Conservation (phyloP, 2,113 vertebrate genomes). For the Daboia siamensis region DNA sequence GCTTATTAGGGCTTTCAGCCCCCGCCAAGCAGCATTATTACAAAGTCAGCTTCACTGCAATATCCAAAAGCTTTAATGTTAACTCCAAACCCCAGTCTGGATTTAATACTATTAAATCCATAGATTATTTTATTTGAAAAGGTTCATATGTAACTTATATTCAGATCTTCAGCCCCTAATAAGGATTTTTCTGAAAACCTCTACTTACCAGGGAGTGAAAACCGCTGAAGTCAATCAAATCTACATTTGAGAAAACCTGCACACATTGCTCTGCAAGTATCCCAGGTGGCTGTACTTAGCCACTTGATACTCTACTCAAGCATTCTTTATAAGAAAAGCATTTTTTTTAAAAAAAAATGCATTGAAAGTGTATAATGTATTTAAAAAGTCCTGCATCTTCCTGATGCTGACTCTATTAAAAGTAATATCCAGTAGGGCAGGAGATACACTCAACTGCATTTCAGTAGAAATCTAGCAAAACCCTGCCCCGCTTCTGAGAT, state of each 20-base stretch:
- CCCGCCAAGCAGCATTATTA: no score
- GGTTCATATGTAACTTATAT: neutral
- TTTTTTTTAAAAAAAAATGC: no score
- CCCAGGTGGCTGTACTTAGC: neutral
- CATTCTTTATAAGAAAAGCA: neutral
- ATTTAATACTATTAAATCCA: neutral
- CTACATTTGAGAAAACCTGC: neutral
- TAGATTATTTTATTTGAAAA: neutral
- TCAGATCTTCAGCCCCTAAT: neutral
- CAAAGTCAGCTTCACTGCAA: no score
- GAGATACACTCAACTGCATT: neutral
- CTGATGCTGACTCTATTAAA: neutral
- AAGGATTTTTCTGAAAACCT: neutral
- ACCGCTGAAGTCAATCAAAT: neutral
- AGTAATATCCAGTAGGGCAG: neutral
- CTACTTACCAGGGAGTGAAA: neutral
- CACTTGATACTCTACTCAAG: neutral
- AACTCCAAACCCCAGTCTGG: neutral
- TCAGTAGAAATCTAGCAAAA: neutral
- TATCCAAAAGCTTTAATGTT: neutral
- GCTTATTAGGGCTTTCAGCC: no score
- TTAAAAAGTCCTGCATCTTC: neutral
- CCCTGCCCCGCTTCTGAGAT: neutral
- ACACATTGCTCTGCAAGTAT: neutral
- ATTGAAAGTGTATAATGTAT: neutral